Percentiles rank a stretch among this genome's conserved stretches.
Conservation (phyloP, 2,113 vertebrate genomes). For the Platichthys flesus region DNA sequence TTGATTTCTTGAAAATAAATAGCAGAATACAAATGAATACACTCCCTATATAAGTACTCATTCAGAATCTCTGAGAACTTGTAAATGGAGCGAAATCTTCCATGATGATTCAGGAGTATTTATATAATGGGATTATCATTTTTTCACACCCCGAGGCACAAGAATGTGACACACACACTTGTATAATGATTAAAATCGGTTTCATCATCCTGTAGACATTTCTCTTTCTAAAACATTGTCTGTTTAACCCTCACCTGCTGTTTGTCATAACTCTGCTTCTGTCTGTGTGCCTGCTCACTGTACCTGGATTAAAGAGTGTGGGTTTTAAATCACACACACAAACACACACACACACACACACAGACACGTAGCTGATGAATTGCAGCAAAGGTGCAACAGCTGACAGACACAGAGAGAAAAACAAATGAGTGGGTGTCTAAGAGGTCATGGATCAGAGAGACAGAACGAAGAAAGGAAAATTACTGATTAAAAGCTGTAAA, state of each 20-base stretch:
- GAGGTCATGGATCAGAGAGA: neutral
- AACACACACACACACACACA: neutral
- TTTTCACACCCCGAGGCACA: too few relatives aligned
- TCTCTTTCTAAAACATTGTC: too few relatives aligned
- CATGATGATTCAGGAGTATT: too few relatives aligned
- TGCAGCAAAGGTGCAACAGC: neutral
- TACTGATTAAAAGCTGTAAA: neutral
- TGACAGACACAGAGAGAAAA: neutral
- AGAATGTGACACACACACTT: too few relatives aligned
- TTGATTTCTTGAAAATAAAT: neutral
- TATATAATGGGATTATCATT: too few relatives aligned
- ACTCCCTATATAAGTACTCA: too few relatives aligned
- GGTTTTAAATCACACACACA: neutral
- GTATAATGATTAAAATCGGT: too few relatives aligned
- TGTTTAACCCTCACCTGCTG: too few relatives aligned
- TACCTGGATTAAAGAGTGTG: constrained; percentile 1
- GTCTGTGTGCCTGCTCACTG: neutral
- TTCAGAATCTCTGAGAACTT: too few relatives aligned
- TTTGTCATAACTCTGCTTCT: neutral
- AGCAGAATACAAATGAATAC: neutral
- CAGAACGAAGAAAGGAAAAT: neutral
- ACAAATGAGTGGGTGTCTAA: neutral
- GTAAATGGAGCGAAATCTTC: too few relatives aligned
- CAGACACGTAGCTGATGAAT: neutral
- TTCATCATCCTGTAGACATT: too few relatives aligned